A percentile compares a stretch with the other conserved stretches of the same genome.
phyloP scores from a whole-genome alignment of 2,113 vertebrate genomes.

The Zosterops lateralis region DNA sequence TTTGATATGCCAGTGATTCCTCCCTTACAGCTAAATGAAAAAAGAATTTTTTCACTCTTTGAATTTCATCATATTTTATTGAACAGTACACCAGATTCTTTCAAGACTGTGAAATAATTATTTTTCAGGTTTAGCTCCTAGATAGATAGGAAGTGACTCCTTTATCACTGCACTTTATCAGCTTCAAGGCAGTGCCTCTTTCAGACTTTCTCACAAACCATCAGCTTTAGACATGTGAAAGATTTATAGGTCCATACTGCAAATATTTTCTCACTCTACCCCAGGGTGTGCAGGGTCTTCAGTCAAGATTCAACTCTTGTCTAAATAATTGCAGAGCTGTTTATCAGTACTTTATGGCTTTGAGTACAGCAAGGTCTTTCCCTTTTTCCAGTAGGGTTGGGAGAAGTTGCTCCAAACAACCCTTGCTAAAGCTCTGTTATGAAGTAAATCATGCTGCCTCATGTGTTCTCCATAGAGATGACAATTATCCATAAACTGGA shows the following conservation, averaged over 20 bases:
- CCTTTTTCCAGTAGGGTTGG: neutral
- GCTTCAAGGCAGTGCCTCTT: neutral
- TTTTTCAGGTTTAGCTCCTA: neutral
- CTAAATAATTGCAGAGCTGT: neutral
- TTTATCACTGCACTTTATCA: neutral
- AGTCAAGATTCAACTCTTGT: neutral
- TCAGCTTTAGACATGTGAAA: neutral
- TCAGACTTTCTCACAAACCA: neutral
- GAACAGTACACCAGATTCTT: neutral
- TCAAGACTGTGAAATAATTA: neutral
- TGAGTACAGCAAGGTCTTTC: neutral
- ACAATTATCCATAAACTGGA: slow-evolving; percentile 33
- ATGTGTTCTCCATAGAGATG: neutral
- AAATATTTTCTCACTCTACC: neutral
- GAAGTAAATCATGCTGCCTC: slow-evolving; percentile 1
- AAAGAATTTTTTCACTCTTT: neutral
- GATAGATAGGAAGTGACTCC: neutral
- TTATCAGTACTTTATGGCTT: neutral
- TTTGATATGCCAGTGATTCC: neutral
- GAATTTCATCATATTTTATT: neutral
- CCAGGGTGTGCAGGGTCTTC: neutral
- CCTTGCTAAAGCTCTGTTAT: neutral
- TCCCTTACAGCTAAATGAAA: neutral
- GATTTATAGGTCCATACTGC: neutral
- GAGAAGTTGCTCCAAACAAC: neutral